phyloP scores from a whole-genome alignment of 1,140 invertebrate species.

The Papilio helenus region DNA sequence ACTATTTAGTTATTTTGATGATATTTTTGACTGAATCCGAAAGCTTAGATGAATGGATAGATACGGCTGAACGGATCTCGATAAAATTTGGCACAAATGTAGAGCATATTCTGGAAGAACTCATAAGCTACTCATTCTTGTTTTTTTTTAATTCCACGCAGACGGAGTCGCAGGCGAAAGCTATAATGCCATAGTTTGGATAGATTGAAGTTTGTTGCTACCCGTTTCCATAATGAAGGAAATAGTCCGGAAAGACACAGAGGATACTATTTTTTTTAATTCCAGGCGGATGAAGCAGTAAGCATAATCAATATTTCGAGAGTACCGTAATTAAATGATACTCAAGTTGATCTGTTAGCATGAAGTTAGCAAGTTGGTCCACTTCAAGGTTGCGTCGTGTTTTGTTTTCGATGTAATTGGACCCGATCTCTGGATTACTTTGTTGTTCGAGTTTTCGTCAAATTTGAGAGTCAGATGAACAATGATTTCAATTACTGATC shows the following conservation, averaged over 20 bases:
- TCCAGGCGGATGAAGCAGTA: no score
- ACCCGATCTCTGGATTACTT: constrained; percentile 5
- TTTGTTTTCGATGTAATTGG: background rate
- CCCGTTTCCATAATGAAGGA: no score
- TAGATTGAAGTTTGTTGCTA: no score
- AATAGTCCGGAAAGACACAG: no score
- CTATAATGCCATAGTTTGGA: no score
- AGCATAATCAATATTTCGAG: background rate
- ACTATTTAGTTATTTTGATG: background rate
- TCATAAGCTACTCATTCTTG: no score
- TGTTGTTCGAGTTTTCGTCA: background rate
- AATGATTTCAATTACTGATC: background rate
- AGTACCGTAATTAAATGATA: background rate
- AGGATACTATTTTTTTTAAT: no score
- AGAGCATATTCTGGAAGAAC: background rate
- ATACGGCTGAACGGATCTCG: no score
- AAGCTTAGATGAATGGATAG: no score
- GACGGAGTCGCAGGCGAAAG: no score
- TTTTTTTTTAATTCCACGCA: no score
- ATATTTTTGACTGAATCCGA: background rate
- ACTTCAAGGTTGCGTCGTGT: background rate
- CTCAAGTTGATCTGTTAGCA: background rate
- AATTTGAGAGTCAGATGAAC: background rate
- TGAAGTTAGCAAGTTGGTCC: background rate
- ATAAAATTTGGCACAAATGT: no score